Base-by-base conservation (phyloP, 1,140 invertebrate genomes). In the Drosophila burlai region DNA sequence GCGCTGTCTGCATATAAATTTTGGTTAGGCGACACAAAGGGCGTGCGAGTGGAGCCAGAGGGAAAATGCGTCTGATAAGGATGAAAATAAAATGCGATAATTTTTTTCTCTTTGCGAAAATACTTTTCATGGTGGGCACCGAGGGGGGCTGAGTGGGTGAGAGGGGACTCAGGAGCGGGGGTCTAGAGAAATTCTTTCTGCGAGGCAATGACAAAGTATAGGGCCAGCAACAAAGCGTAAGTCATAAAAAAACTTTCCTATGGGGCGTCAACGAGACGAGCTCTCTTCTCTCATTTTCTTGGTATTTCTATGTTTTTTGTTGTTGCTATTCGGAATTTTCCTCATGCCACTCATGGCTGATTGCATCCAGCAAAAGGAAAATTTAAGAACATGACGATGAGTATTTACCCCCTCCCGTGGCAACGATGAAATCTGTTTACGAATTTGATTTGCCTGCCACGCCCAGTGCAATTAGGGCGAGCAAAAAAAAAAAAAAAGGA, bases 1-100 rank as follows among this genome's bases (percentile, higher is more conserved):
- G 61, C 77, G 68, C 61, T 80, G 77, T 80, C 77, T 80, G 77
- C 77, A 80, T 80, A 80, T 80, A 80, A 80, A 80, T 80, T 79
- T 78, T n/a, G 42, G 45, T 60, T 60, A 40, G 31, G 49, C 29
- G 59, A 55, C 68, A 72, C 66, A 68, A 68, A 40, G 61, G 63
- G 45, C 21, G 34, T 34, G 50, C 18, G 45, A 49, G 57, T 21
- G 64, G 42, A 55, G 40, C 49, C 36, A 11, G 60, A 42, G 75
- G 58, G 65, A 62, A 79, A 79, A 61, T 79, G 76, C 75, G 76
- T 79, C 57, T 78, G 76, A 79, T 79, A 79, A 79, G 76, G 47
- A 79, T 72, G 54, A 79, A 79, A 79, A 79, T 79, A 80, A 74
- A 80, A 80, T 80, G 76, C 68, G 78, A 80, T 80, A 80, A 74